A percentile compares a stretch with the other conserved stretches of the same genome.
These are phyloP conservation scores for Pyrocoelia pectoralis DNA, from an alignment of 2,888 invertebrate genomes.

Conservation along the genomic window DNA sequence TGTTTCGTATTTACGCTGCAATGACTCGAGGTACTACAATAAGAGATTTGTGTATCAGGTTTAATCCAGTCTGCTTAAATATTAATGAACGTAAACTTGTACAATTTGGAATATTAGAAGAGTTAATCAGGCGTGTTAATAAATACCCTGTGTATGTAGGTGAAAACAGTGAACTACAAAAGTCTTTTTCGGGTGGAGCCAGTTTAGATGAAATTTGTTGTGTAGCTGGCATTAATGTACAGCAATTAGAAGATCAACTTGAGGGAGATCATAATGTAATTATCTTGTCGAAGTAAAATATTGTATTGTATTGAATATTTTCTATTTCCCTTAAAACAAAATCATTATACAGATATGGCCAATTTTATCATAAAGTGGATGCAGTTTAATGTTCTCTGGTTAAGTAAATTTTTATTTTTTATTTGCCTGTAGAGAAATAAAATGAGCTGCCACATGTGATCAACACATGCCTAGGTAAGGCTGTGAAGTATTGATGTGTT, in stretches of 20 bases:
- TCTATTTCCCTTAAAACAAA: no score
- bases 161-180: constrained; percentile 60
- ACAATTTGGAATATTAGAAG: constrained; percentile 87
- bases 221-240: constrained; percentile 76
- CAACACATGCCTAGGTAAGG: no score
- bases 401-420: no score
- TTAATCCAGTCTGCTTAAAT: constrained; percentile 75
- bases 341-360: no score
- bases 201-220: constrained; percentile 93
- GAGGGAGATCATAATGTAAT: constrained; percentile 85
- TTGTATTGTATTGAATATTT: no score
- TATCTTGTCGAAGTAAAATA: constrained; percentile 77
- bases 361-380: no score
- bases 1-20: constrained; percentile 71
- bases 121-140: constrained; percentile 81
- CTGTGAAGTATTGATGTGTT: no score
- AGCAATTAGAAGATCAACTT: constrained; percentile 81
- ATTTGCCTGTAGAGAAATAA: no score
- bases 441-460: no score
- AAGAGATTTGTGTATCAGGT: constrained; percentile 72
- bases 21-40: constrained; percentile 77
- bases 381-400: no score
- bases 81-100: constrained; percentile 85
- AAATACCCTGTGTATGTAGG: constrained; percentile 63
- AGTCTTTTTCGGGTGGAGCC: constrained; percentile 80